Evolutionary conservation across 2,797 vertebrate genomes (phyloP).

Genomic region (Geotrypetes seraphini): DNA sequence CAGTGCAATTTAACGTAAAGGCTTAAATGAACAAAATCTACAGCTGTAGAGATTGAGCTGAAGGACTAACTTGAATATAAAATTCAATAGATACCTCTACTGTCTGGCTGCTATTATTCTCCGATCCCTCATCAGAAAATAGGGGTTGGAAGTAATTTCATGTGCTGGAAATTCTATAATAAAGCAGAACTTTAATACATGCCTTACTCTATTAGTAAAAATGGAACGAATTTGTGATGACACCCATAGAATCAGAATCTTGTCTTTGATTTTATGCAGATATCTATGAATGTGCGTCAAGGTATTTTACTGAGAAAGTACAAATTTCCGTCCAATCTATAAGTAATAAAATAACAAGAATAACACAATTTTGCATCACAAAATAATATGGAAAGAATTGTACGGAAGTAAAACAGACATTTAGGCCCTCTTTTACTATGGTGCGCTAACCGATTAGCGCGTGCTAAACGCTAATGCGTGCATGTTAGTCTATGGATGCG

Average conservation of each 20-base stretch:
- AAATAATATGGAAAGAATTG: no score
- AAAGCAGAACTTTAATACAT: neutral
- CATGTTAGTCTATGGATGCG: no score
- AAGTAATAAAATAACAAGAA: no score
- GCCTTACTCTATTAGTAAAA: no score
- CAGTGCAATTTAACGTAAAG: neutral
- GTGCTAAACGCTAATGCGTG: no score
- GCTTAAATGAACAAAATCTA: neutral
- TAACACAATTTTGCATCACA: no score
- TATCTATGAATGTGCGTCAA: no score
- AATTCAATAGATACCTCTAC: neutral
- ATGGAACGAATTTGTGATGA: neutral
- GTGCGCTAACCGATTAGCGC: no score
- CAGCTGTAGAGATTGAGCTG: neutral
- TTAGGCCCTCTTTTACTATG: no score
- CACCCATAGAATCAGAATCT: neutral
- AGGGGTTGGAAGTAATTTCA: neutral
- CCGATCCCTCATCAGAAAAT: neutral
- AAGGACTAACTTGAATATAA: neutral
- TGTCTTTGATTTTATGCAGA: neutral
- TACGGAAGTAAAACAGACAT: no score
- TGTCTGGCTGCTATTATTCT: neutral
- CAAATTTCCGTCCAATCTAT: no score
- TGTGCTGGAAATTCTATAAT: neutral
- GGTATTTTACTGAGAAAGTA: no score